Evolutionary conservation across 2,113 vertebrate genomes (phyloP).

Genomic region (Tursiops truncatus): DNA sequence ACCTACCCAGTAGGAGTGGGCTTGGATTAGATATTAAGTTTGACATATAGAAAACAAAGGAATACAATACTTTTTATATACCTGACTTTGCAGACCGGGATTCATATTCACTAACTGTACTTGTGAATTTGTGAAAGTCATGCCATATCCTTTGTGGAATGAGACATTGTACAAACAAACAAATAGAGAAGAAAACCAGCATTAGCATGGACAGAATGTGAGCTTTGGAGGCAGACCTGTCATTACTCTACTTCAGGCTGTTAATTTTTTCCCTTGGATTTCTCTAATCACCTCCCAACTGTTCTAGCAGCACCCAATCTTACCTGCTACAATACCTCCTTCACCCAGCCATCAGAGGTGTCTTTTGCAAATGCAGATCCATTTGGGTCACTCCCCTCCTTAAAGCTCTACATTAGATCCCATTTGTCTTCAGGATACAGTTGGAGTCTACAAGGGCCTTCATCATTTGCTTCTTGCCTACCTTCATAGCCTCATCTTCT

Average conservation of each 20-base stretch:
- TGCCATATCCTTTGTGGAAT: neutral
- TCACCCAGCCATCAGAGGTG: neutral
- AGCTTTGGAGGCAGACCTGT: neutral
- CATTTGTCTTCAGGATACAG: neutral
- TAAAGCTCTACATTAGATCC: neutral
- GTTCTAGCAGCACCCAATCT: neutral
- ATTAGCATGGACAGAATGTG: neutral
- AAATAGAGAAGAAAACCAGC: neutral
- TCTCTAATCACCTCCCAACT: neutral
- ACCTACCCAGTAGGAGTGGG: neutral
- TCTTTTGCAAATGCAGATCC: neutral
- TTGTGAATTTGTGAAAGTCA: conserved; percentile 1
- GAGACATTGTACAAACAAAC: neutral
- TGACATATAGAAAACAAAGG: conserved; percentile 3
- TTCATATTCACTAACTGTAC: neutral
- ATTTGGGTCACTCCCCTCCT: neutral
- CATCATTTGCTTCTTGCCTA: neutral
- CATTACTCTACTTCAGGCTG: neutral
- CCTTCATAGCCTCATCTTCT: neutral
- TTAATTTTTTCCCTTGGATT: neutral
- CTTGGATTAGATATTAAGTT: neutral
- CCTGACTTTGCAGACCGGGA: neutral
- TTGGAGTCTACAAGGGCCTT: neutral
- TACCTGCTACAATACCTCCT: neutral
- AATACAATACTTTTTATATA: neutral